phyloP scores from a whole-genome alignment of 2,888 invertebrate species.

The Tetragonula carbonaria region DNA sequence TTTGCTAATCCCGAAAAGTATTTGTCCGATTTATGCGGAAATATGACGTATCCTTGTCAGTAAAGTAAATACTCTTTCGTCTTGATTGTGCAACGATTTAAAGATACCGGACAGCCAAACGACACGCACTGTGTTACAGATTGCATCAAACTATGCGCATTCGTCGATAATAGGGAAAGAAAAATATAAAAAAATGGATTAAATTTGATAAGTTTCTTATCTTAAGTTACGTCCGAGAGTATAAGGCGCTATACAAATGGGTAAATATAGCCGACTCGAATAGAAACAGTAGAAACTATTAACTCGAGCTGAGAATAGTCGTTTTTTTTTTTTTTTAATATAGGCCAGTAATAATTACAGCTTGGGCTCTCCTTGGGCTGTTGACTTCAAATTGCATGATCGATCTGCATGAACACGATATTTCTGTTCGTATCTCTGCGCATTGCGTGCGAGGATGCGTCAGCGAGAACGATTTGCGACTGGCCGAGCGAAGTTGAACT shows the following conservation, averaged over 20 bases:
- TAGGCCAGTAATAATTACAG: slow-evolving; percentile 40
- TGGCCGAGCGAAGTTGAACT: slow-evolving; percentile 68
- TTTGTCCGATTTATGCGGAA: no score
- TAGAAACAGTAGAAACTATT: slow-evolving; percentile 20
- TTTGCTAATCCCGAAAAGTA: no score
- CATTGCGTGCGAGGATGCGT: background rate
- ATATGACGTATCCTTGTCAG: no score
- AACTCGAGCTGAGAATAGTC: slow-evolving; percentile 9
- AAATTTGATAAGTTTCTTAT: slow-evolving; percentile 17
- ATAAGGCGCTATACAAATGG: background rate
- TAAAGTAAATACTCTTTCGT: no score
- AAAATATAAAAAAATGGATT: background rate
- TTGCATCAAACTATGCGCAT: background rate
- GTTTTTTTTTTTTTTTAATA: slow-evolving; percentile 9
- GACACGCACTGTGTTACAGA: background rate
- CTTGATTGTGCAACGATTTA: no score
- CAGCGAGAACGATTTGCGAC: slow-evolving; percentile 39
- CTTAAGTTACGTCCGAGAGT: background rate
- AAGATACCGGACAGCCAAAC: no score
- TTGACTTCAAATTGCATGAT: slow-evolving; percentile 38
- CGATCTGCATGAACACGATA: background rate
- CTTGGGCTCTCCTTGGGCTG: slow-evolving; percentile 29
- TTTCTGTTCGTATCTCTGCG: slow-evolving; percentile 6
- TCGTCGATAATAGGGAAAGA: background rate
- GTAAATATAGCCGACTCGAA: slow-evolving; percentile 1